phyloP scores from a whole-genome alignment of 2,797 vertebrate genomes.

The Fistularia tabacaria region DNA sequence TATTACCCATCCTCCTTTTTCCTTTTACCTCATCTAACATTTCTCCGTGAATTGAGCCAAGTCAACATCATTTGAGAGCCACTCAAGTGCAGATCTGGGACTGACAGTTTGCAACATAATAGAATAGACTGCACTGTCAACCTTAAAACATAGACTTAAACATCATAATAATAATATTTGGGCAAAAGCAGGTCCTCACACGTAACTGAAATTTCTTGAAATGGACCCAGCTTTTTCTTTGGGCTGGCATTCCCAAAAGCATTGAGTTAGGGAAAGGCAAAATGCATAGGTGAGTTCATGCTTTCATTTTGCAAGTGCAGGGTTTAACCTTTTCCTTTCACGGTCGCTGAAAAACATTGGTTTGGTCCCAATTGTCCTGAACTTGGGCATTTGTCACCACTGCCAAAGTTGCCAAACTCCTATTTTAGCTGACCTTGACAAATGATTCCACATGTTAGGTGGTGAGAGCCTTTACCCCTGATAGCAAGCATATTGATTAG shows the following conservation, averaged over 20 bases:
- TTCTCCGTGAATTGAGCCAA: constrained; percentile 18
- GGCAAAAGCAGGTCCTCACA: constrained; percentile 15
- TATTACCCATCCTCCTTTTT: constrained; percentile 16
- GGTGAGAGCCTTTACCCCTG: no score
- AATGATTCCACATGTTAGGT: no score
- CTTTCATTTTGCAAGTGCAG: no score
- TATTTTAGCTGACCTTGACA: no score
- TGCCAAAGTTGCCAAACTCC: no score
- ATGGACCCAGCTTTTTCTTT: constrained; percentile 13
- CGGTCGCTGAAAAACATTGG: no score
- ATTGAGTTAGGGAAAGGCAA: not conserved
- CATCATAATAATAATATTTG: constrained; percentile 24
- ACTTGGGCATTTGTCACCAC: no score
- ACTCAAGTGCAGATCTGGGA: constrained; percentile 23
- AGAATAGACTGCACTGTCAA: constrained; percentile 11
- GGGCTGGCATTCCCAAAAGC: constrained; percentile 36
- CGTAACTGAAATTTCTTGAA: constrained; percentile 1
- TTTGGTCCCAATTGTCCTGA: no score
- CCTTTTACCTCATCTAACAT: constrained; percentile 63
- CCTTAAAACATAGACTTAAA: constrained; percentile 12
- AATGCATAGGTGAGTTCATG: no score
- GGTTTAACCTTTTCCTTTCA: no score
- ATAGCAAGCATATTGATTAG: no score
- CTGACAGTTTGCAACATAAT: constrained; percentile 1
- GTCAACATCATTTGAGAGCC: constrained; percentile 19